Evolutionary conservation across 2,888 invertebrate genomes (phyloP).

Genomic region (Ophion obscuratus): DNA sequence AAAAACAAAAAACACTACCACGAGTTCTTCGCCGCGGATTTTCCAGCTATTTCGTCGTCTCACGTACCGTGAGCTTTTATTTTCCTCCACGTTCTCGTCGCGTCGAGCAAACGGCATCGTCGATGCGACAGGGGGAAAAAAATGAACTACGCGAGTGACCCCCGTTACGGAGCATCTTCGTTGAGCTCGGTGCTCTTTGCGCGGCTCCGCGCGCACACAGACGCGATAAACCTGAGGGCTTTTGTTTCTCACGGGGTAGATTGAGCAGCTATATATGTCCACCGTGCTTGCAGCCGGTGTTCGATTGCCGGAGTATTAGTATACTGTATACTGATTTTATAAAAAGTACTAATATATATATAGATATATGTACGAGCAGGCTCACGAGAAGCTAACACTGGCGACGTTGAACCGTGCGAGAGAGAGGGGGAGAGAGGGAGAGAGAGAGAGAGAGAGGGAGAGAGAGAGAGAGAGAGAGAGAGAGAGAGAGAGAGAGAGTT

Average conservation of each 20-base stretch:
- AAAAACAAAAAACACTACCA: too few relatives aligned
- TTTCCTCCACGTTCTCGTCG: neutral
- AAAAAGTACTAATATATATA: conserved; percentile 8
- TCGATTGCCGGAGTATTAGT: conserved; percentile 46
- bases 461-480: conserved; percentile 13
- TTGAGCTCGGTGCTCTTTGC: conserved; percentile 12
- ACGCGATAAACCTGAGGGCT: conserved; percentile 57
- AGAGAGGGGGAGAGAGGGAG: conserved; percentile 9
- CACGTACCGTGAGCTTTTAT: neutral
- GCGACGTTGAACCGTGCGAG: conserved; percentile 59
- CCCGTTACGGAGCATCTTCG: conserved; percentile 23
- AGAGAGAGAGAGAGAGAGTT: conserved; percentile 1
- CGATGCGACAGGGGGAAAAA: neutral
- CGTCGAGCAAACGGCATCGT: neutral
- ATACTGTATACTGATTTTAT: conserved; percentile 33
- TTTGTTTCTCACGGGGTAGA: conserved; percentile 70
- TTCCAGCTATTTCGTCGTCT: too few relatives aligned
- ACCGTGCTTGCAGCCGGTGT: conserved; percentile 22
- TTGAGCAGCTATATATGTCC: conserved; percentile 32
- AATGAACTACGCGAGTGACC: conserved; percentile 15
- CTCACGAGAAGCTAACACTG: conserved; percentile 54
- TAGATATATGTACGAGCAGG: conserved; percentile 20
- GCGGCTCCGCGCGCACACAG: conserved; percentile 7
- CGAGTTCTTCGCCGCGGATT: too few relatives aligned
- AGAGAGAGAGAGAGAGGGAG: conserved; percentile 15